Evolutionary conservation across 2,113 vertebrate genomes (phyloP), one percentile per base, ranked within the genome.

Genomic region (Mirounga angustirostris): DNA sequence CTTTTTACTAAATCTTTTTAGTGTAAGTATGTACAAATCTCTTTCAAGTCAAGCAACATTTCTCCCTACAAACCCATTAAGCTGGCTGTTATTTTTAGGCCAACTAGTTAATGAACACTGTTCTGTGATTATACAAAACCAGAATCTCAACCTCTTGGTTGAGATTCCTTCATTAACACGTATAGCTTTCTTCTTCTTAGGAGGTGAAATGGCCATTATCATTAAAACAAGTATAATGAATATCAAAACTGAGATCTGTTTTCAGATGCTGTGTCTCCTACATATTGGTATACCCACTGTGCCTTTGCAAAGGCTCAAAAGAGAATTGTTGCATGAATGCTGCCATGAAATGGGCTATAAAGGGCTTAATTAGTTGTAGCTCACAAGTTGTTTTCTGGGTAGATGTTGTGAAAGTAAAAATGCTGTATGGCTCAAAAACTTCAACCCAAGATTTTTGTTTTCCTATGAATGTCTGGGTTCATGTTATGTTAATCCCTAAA

Each of bases 71-170:
- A 87, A 52, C 30, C 52, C 40, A 91, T 91, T 87, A 95, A 79
- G 54, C 73, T 87, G 83, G 58, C 30, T 92, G 46, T 96, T 95
- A 83, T 90, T 92, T 97, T 93, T 76, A 74, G 74, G 93, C 89
- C 19, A 86, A 61, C 21, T 85, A 82, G 76, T 89, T 93, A 97
- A 97, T 95, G 52, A 96, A 24, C 90, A 95, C 92, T 89, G 94
- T 85, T 36, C 81, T 84, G n/a, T 30, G 50, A 65, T 90, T 81
- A 95, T 24, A 69, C 26, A 91, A 97, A 98, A 52, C 43, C 46
- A 89, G 67, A 85, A 93, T 80, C 78, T 91, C 67, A 89, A 61
- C 58, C 16, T 63, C 19, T 82, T 82, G 14, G 19, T 76, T 78
- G 63, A 30, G 63, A n/a, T 56, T 91, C 74, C 69, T 95, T 97